Evolutionary conservation across 2,113 vertebrate species (phyloP), one percentile per base, ranked within the genome.

Genomic region (Circaetus cinerascens): DNA sequence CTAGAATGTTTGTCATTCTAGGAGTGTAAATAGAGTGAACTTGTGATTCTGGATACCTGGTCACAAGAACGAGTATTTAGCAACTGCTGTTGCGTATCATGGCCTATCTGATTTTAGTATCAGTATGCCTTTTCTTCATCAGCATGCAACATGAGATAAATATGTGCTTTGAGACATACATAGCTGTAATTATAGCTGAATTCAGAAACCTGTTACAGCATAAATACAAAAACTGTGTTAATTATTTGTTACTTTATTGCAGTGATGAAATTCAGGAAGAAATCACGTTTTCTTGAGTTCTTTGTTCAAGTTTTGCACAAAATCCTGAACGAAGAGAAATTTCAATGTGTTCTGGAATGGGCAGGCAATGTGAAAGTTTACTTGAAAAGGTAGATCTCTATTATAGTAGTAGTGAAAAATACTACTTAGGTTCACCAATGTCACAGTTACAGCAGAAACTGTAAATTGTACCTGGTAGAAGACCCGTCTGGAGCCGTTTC

Each of bases 211-310:
- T 79, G 11, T 83, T 63, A 55, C 7, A 86, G 23, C 32, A n/a
- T 76, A 76, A 80, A 64, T 62, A 51, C 11, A 77, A 90, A 60
- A 78, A 8, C 7, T 74, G 26, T 90, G 22, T 29, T 96, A 81
- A 75, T 43, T 72, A 19, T 85, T 53, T 77, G 10, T 88, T 90
- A 53, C 82, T 82, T 87, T 90, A 10, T 95, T 71, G 38, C 94
- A 99, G 99, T 99, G 83, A 98, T 99, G 98, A 99, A 99, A 96
- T 98, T 99, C 94, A 98, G 97, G 93, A 92, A 91, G 3, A 98
- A 97, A 62, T 48, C 96, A 34, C 98, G 98, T 93, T 99, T 99
- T 95, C 97, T 99, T 89, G 99, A 99, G 96, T 98, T 98, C 94
- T 99, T 99, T 48, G 98, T 98, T 19, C 97, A 98, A 67, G 95